A percentile compares a stretch with the other conserved stretches of the same genome.
phyloP scores from a whole-genome alignment of 2,888 invertebrate species.

The Pecten maximus region DNA sequence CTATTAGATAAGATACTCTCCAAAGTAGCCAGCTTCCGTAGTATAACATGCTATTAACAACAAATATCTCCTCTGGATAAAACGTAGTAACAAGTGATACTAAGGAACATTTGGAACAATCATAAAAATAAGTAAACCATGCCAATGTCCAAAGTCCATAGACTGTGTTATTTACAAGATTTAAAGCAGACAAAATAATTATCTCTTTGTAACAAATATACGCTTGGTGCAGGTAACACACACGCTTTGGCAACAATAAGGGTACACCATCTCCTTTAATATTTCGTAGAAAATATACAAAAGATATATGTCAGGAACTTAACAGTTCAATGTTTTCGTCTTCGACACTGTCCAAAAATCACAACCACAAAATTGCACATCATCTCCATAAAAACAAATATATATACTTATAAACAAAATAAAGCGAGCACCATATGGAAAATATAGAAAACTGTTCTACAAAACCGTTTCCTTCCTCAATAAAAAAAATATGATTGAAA shows the following conservation, averaged over 20 bases:
- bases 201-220: background rate
- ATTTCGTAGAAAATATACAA: background rate
- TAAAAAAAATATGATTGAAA: too few species aligned
- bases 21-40: background rate
- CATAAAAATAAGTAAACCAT: too few species aligned
- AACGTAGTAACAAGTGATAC: too few species aligned
- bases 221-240: background rate
- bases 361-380: background rate
- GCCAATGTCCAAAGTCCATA: too few species aligned
- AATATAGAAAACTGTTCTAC: background rate
- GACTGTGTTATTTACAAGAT: background rate
- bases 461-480: too few species aligned
- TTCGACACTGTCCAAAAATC: background rate
- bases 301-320: constrained; percentile 14
- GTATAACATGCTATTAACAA: background rate
- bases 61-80: background rate
- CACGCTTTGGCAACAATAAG: constrained; percentile 4
- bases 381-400: background rate
- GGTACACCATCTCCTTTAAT: constrained; percentile 5
- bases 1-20: background rate
- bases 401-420: background rate
- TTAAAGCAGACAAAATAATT: background rate
- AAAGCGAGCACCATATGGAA: background rate
- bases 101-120: too few species aligned
- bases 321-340: background rate